Base-by-base conservation (phyloP, 2,888 invertebrate species). In the Drymonia ruficornis region DNA sequence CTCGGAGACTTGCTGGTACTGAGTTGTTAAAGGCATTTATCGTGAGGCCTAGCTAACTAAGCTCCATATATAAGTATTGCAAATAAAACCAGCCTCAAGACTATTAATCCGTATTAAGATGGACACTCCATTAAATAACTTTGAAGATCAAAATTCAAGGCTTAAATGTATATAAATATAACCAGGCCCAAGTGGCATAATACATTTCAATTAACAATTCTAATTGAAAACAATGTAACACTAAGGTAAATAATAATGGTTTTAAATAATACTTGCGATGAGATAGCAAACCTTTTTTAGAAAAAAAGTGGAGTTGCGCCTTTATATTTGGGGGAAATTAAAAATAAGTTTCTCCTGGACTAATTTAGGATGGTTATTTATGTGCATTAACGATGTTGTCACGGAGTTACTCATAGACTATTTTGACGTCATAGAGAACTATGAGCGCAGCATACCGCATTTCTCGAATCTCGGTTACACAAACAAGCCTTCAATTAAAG, bases 391-490 rank as follows among this genome's bases (percentile, higher is more conserved):
- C 50, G 61, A 61, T 72, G 72, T 60, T 68, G 74, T 73, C 77
- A 72, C 56, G 50, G 45, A n/a, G 52, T 76, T 78, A 75, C 66
- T 73, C 75, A 78, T 70, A 53, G 48, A 57, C 50, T 72, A 51
- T 51, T 48, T 56, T 75, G 74, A 74, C 74, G 72, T 78, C 78
- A 76, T 52, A 45, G 23, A 38, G 42, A 53, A 58, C 67, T 62
- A 67, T 18, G 61, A 64, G 52, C 56, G 51, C 63, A 59, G 50
- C 34, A 40, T 50, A 61, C 61, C 63, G 65, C 71, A 78, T 78
- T 75, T 74, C 76, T 54, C 55, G 59, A 66, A 75, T 74, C 65
- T 73, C 69, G 75, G 73, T 59, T 72, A 79, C 75, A 74, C 77
- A 80, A 78, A 78, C 74, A 57, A 54, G 61, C 63, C 66, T 70